Evolutionary conservation across 1,140 invertebrate genomes (phyloP).

Genomic region (Acyrthosiphon pisum): DNA sequence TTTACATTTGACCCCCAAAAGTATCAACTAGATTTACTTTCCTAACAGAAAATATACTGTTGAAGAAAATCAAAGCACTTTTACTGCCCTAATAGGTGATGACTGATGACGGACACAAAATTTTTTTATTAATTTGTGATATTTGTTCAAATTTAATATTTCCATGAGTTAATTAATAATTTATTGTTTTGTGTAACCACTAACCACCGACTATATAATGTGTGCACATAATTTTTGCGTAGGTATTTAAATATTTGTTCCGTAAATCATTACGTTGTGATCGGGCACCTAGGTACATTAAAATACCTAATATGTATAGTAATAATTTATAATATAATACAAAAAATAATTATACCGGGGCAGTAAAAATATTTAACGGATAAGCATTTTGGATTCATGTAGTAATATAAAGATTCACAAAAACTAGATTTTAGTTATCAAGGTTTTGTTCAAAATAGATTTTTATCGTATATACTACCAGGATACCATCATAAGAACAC

Average conservation of each 20-base stretch:
- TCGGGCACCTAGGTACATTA: too few relatives aligned
- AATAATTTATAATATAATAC: background rate
- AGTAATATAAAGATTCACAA: background rate
- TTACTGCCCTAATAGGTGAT: too few relatives aligned
- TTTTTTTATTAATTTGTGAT: too few relatives aligned
- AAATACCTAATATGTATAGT: too few relatives aligned
- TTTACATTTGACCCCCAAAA: too few relatives aligned
- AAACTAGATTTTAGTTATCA: background rate
- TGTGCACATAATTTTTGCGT: background rate
- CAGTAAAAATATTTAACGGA: background rate
- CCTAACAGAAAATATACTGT: too few relatives aligned
- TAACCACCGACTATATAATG: background rate
- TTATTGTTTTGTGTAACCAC: too few relatives aligned
- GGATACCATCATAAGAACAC: background rate
- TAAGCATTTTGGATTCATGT: background rate
- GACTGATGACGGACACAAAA: too few relatives aligned
- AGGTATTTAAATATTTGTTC: background rate
- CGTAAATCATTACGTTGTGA: background rate
- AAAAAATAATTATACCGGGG: background rate
- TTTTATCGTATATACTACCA: background rate
- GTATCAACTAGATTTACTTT: too few relatives aligned
- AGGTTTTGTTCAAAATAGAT: background rate
- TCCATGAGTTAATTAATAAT: background rate
- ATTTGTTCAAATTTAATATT: background rate
- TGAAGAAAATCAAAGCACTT: too few relatives aligned